Conservation (phyloP, 2,113 vertebrate genomes). For the Casuarius casuarius region DNA sequence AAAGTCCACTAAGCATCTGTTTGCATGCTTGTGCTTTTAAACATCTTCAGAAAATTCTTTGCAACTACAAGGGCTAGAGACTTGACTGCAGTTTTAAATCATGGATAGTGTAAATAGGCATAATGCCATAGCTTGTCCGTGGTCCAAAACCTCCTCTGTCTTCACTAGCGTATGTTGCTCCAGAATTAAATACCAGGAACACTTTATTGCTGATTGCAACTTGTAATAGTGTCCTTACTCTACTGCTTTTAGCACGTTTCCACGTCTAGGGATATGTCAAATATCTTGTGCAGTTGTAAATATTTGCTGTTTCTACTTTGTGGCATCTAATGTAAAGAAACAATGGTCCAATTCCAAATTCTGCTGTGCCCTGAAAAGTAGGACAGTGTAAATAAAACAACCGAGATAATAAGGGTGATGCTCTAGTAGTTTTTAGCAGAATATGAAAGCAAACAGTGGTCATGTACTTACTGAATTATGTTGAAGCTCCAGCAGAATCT, state of each 20-base stretch:
- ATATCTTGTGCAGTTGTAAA: background rate
- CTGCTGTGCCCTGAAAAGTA: background rate
- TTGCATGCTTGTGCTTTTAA: background rate
- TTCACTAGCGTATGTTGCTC: background rate
- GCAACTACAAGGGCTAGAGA: background rate
- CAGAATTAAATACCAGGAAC: background rate
- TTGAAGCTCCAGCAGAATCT: background rate
- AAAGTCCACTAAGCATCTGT: background rate
- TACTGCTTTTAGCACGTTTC: background rate
- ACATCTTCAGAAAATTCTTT: background rate
- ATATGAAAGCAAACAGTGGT: fast-evolving
- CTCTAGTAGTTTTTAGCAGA: background rate
- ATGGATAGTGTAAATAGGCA: background rate
- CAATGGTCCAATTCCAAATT: background rate
- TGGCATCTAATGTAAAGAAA: background rate
- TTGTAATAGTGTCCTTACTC: background rate
- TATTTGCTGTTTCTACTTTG: background rate
- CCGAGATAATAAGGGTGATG: background rate
- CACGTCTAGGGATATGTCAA: background rate
- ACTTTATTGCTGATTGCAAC: background rate
- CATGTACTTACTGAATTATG: background rate
- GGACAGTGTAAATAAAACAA: background rate
- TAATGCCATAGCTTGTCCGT: background rate
- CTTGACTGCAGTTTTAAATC: background rate
- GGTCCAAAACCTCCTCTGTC: background rate